Evolutionary conservation across 2,888 invertebrate species (phyloP), one percentile per base, ranked within the genome.

Genomic region (Thera obeliscata): DNA sequence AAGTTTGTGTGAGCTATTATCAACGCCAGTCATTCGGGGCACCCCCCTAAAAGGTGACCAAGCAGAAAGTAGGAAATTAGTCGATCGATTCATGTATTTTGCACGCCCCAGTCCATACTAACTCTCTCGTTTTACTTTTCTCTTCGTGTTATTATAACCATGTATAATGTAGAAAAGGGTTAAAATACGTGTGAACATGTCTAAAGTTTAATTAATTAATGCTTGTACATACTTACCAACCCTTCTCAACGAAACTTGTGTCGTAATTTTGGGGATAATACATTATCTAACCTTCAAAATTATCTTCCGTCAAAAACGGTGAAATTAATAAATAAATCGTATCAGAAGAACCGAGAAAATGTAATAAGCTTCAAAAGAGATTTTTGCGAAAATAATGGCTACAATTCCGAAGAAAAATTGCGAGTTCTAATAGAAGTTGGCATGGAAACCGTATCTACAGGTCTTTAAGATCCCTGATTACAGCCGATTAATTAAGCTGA

Each of bases 401-500:
- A 36, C 11, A 36, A 41, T 12, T 38, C 36, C 38, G 9, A 55
- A 5, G 33, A 52, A 41, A 41, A 50, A 63, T 62, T 49, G 49
- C 48, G 36, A 48, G 3, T 11, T 22, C 12, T 11, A 22, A 46
- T 54, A 59, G 9, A 54, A 46, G 46, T 54, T 46, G 6, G 46
- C 43, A 46, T 52, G 11, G 50, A 59, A 52, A 54, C 22, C 62
- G 41, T 50, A 46, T 54, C 36, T 55, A 55, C 50, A 57, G 33
- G 61, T 64, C 65, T 56, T 56, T 70, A 59, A 67, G 61, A 61
- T 57, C 54, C 43, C 36, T 68, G 66, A 63, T 68, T 65, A 61
- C 63, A 64, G 61, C 38, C 57, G 60, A 67, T 71, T 68, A 71
- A 70, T 70, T 69, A 61, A 62, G 54, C 6, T 61, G 64, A 72